These are phyloP conservation scores for Eristalis intricaria DNA, from an alignment of 2,888 invertebrate genomes.

Conservation along the genomic window DNA sequence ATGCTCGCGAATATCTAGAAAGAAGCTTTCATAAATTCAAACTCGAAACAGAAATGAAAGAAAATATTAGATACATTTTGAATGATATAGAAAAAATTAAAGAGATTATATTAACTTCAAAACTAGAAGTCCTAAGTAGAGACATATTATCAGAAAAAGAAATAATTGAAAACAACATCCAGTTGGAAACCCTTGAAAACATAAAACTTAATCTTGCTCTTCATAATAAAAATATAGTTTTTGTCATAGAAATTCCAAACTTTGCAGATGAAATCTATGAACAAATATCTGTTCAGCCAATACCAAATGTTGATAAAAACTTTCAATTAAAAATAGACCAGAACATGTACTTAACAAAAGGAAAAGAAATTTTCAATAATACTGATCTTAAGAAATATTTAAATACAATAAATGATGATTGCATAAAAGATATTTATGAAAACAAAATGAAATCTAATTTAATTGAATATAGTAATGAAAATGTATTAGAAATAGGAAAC, in stretches of 20 bases:
- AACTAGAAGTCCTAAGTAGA: no score
- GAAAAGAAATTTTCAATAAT: conserved; percentile 5
- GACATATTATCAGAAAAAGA: no score
- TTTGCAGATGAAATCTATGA: no score
- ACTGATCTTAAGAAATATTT: conserved; percentile 3
- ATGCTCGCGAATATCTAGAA: neutral
- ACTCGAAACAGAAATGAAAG: neutral
- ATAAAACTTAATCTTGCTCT: neutral
- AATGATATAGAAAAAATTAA: neutral
- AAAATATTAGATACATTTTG: no score
- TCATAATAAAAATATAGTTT: neutral
- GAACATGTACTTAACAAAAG: no score
- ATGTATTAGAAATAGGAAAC: neutral
- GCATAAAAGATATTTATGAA: conserved; percentile 9
- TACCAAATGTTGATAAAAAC: no score
- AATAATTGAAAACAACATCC: no score
- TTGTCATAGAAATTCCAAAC: neutral
- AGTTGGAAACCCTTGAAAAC: neutral
- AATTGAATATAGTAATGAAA: no score
- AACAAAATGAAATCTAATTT: conserved; percentile 7
- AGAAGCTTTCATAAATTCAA: neutral
- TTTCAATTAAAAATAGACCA: no score
- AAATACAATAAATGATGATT: neutral
- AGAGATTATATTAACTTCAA: no score
- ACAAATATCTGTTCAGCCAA: no score